phyloP scores from a whole-genome alignment of 1,140 invertebrate genomes.

The Bombus picipes region DNA sequence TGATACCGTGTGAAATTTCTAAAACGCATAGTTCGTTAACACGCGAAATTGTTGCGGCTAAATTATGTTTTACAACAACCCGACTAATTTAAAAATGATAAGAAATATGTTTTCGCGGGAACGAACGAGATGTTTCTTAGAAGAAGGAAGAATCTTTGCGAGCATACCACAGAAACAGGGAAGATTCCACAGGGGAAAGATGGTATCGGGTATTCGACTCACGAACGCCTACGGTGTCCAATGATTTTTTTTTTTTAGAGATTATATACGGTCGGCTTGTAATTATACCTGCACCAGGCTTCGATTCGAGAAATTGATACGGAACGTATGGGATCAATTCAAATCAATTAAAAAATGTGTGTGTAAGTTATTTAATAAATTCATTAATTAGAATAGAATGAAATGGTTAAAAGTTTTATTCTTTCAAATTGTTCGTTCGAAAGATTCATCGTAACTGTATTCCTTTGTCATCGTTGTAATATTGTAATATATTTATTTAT shows the following conservation, averaged over 20 bases:
- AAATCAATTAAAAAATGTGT: not conserved
- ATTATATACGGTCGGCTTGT: not conserved
- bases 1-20: not conserved
- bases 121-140: not conserved
- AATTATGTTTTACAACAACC: too few relatives aligned
- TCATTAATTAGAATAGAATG: not conserved
- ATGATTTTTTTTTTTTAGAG: slow-evolving; percentile 7
- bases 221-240: slow-evolving; percentile 26
- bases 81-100: too few relatives aligned
- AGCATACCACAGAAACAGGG: too few relatives aligned
- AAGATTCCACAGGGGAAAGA: not conserved
- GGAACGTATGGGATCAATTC: not conserved
- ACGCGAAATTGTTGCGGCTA: not conserved
- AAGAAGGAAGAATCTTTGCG: not conserved
- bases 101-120: too few relatives aligned
- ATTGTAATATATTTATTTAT: not conserved
- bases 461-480: too few relatives aligned
- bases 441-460: too few relatives aligned
- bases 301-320: slow-evolving; percentile 2
- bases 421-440: too few relatives aligned
- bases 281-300: not conserved
- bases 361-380: not conserved
- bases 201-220: slow-evolving; percentile 11
- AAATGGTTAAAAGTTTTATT: not conserved
- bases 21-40: not conserved